These are phyloP conservation scores for Phocoena sinus DNA, from an alignment of 2,113 vertebrate genomes.

Conservation along the genomic window DNA sequence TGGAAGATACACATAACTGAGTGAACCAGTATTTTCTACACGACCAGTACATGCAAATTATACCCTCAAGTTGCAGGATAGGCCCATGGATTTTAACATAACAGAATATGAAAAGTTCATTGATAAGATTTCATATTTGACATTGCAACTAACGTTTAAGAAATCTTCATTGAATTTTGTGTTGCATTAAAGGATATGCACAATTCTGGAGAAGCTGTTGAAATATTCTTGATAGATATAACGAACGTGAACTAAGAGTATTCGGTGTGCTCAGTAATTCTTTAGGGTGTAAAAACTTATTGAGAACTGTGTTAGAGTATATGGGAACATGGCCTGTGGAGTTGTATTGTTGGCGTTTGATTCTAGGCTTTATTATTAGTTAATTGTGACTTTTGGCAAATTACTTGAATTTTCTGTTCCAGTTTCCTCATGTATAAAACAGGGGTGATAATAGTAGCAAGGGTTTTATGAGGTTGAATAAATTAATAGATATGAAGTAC, in stretches of 20 bases:
- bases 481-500: not conserved
- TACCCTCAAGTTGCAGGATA: not conserved
- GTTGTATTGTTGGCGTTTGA: not conserved
- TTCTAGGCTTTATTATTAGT: not conserved
- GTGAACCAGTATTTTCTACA: not conserved
- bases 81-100: not conserved
- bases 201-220: not conserved
- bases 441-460: not conserved
- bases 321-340: not conserved
- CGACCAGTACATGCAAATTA: not conserved
- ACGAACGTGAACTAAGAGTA: not conserved
- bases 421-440: not conserved
- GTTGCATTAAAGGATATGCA: not conserved
- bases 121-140: not conserved
- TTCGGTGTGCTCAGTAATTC: not conserved
- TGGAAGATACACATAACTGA: not conserved
- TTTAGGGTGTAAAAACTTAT: not conserved
- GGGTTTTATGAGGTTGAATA: not conserved
- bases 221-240: not conserved
- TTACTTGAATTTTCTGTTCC: not conserved
- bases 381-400: not conserved
- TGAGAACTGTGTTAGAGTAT: not conserved
- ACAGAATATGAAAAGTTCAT: not conserved
- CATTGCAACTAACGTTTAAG: not conserved
- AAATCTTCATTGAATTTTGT: not conserved